Evolutionary conservation across 2,888 invertebrate species (phyloP).

Genomic region (Timema podura): DNA sequence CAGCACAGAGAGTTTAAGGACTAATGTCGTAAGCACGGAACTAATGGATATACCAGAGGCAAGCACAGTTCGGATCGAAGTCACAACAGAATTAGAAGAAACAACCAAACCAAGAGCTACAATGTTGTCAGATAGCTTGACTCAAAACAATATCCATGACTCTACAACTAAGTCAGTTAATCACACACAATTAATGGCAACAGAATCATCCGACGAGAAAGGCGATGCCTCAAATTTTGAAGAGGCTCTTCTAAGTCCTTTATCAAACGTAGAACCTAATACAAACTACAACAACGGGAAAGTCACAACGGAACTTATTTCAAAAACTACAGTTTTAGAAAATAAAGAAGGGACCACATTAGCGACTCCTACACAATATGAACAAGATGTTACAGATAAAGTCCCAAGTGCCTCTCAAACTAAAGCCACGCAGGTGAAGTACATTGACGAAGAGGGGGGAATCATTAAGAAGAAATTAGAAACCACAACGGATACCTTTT

Average conservation of each 20-base stretch:
- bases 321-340: conserved; percentile 36
- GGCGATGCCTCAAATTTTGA: too few relatives aligned
- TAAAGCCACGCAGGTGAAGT: conserved; percentile 10
- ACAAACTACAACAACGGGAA: conserved; percentile 31
- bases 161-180: too few relatives aligned
- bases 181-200: conserved; percentile 20
- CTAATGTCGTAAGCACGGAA: too few relatives aligned
- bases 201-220: conserved; percentile 1
- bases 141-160: too few relatives aligned
- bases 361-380: background rate
- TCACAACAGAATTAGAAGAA: too few relatives aligned
- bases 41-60: too few relatives aligned
- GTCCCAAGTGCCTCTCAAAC: background rate
- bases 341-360: conserved; percentile 20
- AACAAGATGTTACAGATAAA: background rate
- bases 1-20: too few relatives aligned
- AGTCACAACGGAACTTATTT: conserved; percentile 44
- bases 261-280: conserved; percentile 2
- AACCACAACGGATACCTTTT: background rate
- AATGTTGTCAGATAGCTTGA: too few relatives aligned
- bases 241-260: too few relatives aligned
- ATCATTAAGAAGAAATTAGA: background rate
- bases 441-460: background rate
- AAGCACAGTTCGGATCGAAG: too few relatives aligned
- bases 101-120: too few relatives aligned